phyloP scores from a whole-genome alignment of 1,140 invertebrate species.

The Galendromus occidentalis region DNA sequence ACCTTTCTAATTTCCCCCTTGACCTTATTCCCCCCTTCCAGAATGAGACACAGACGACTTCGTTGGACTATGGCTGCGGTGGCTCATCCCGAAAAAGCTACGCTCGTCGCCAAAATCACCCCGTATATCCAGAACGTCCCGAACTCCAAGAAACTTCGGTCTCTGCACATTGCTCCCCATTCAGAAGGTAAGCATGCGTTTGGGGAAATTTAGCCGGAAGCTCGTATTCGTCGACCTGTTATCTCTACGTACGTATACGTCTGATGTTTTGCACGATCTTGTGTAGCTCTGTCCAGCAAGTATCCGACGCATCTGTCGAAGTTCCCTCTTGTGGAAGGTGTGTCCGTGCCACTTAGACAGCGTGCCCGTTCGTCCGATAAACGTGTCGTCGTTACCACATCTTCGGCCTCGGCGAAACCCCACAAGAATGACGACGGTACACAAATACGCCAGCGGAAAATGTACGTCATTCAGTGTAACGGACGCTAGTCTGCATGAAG shows the following conservation, averaged over 20 bases:
- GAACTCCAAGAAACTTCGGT: neutral
- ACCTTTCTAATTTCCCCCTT: too few relatives aligned
- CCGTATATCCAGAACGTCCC: neutral
- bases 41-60: neutral
- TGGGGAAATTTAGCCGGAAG: neutral
- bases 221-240: neutral
- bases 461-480: neutral
- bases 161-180: neutral
- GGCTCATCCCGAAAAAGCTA: neutral
- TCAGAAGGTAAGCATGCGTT: constrained; percentile 1
- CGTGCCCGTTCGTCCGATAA: neutral
- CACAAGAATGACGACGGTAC: neutral
- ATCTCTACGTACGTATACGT: neutral
- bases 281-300: neutral
- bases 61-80: constrained; percentile 4
- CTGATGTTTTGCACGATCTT: too few relatives aligned
- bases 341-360: neutral
- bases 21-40: neutral
- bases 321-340: neutral
- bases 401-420: neutral
- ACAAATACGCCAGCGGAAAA: constrained; percentile 5
- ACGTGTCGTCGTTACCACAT: too few relatives aligned
- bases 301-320: neutral
- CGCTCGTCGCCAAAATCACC: neutral
- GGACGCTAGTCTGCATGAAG: too few relatives aligned